phyloP scores from a whole-genome alignment of 2,113 vertebrate genomes.

The Channa maculata region DNA sequence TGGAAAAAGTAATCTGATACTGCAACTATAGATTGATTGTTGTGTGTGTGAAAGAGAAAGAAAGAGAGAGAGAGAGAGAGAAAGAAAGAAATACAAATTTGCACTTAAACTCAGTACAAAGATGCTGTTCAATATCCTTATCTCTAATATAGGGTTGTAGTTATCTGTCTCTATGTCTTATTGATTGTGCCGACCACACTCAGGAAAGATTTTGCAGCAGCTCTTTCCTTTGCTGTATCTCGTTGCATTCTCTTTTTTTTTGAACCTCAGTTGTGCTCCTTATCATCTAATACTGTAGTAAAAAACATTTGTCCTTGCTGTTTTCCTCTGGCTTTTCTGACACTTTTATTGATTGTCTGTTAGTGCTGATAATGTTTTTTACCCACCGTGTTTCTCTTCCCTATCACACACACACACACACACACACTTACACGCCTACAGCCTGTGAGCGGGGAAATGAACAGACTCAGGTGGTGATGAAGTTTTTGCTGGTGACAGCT shows the following conservation, averaged over 20 bases:
- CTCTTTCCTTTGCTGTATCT: conserved; percentile 14
- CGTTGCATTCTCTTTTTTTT: not conserved
- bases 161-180: conserved; percentile 3
- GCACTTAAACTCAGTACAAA: not conserved
- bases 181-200: not conserved
- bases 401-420: not conserved
- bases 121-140: not conserved
- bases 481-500: conserved; percentile 56
- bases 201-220: not conserved
- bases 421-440: not conserved
- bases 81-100: not conserved
- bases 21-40: too few species aligned
- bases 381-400: conserved; percentile 19
- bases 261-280: not conserved
- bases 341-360: conserved; percentile 49
- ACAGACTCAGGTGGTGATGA: conserved; percentile 41
- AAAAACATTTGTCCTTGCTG: conserved; percentile 15
- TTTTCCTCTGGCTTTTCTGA: conserved; percentile 1
- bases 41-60: too few species aligned
- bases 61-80: too few species aligned
- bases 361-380: conserved; percentile 55
- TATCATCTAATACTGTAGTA: conserved; percentile 1
- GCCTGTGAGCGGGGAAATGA: not conserved
- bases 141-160: not conserved
- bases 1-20: too few species aligned